Evolutionary conservation across 2,888 invertebrate species (phyloP), one percentile per base, ranked within the genome.

Genomic region (Epistrophe eligans): DNA sequence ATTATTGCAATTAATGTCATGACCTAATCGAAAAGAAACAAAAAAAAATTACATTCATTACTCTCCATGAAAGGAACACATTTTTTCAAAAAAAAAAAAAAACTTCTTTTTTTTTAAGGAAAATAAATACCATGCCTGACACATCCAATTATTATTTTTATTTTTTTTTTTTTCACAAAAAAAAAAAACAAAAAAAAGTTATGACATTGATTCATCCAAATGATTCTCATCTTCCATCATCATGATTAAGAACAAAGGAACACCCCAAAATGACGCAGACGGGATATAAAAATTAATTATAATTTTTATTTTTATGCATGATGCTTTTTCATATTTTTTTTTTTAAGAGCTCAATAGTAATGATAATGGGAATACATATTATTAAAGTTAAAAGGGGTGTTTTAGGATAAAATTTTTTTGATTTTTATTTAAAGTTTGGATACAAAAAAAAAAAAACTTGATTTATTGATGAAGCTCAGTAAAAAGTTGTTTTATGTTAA

Each of bases 141-240:
- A 62, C 62, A 62, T 60, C 38, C 43, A 62, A 62, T 62, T 62
- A 60, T 40, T 40, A 48, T 48, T n/a, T n/a, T n/a, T 57, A 10
- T 57, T 57, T 57, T 57, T 32, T 58, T 38, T 19, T 60, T 13
- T 38, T 19, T 60, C 8, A 19, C 4, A 2, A 2, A 24, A 60
- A 13, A 38, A 38, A 40, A 40, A 19, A 2, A 40, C 13, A 40
- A 62, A 60, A 13, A 43, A 43, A 62, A 43, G 35, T 24, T 62
- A 62, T 62, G 62, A 40, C 62, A 62, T 62, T 62, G 62, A 62
- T 62, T 62, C 62, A 62, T 62, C 62, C 62, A 40, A 62, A 62
- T 62, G 40, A 10, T 62, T 62, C 62, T 43, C 62, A 15, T 62
- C 17, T 19, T 43, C 40, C 40, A 24, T 62, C 40, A 62, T 40